phyloP scores from a whole-genome alignment of 2,888 invertebrate species.

The Minunthozetes semirufus region DNA sequence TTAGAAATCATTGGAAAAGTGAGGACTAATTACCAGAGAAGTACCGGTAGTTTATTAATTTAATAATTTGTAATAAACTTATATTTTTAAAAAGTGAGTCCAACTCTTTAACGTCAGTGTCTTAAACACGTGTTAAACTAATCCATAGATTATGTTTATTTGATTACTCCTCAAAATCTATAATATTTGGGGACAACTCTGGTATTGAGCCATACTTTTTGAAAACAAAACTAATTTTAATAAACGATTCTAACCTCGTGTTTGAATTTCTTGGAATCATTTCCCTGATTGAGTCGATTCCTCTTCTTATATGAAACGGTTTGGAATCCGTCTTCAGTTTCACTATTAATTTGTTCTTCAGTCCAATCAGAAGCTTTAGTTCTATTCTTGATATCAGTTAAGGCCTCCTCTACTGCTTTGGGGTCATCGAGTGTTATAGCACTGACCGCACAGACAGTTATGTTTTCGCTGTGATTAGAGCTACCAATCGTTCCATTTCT shows the following conservation, averaged over 20 bases:
- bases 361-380: slow-evolving; percentile 50
- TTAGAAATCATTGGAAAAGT: neutral
- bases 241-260: slow-evolving; percentile 44
- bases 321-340: slow-evolving; percentile 61
- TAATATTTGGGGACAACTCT: too few relatives aligned
- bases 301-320: slow-evolving; percentile 73
- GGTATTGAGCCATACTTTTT: neutral
- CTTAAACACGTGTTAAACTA: too few relatives aligned
- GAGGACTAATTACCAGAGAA: too few relatives aligned
- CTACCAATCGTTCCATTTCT: slow-evolving; percentile 12
- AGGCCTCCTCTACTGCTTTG: slow-evolving; percentile 40
- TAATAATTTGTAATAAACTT: too few relatives aligned
- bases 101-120: too few relatives aligned
- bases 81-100: too few relatives aligned
- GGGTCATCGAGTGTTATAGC: slow-evolving; percentile 25
- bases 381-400: slow-evolving; percentile 41
- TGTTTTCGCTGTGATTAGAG: neutral
- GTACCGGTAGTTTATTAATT: too few relatives aligned
- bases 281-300: slow-evolving; percentile 48
- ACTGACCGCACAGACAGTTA: slow-evolving; percentile 11
- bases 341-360: slow-evolving; percentile 55
- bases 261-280: slow-evolving; percentile 48
- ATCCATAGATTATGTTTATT: too few relatives aligned
- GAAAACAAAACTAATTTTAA: too few relatives aligned
- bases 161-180: too few relatives aligned